Base-by-base conservation (phyloP, 2,888 invertebrate genomes). In the Eumerus sabulonum region DNA sequence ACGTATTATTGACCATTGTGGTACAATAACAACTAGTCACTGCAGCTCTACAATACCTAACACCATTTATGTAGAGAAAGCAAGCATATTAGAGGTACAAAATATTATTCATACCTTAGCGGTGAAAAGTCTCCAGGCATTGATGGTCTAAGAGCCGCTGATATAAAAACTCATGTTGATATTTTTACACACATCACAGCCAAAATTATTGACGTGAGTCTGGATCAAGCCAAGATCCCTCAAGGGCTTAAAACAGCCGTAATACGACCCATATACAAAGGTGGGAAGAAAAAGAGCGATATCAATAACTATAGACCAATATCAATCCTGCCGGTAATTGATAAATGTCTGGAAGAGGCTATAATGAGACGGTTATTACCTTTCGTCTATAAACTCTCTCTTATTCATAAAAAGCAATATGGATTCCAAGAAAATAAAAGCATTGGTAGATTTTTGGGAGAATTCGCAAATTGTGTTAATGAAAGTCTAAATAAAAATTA, bases 141-240 rank as follows among this genome's bases (percentile, higher is more conserved):
- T 9, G 35, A 51, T 35, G 35, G 51, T 35, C 35, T 53, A 12
- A n/a, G 53, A 16, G 53, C 53, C 5, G 51, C 14, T 35, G 51
- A 51, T 36, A 51, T 51, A 1, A 36, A 13, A 51, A 38, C 7
- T 3, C 17, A 53, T 27, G 17, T 36, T 1, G 38, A 53, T 14
- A 53, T 53, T 1, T 53, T 16, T 53, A 14, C 53, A 3, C 48
- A 17, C 19, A 48, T 48, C 0, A 12, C n/a, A n/a, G 5, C n/a
- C 7, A 36, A 11, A n/a, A 11, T 40, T 11, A 40, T 40, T 5
- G 9, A 40, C n/a, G 3, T 3, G 40, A 40, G 40, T 40, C 40
- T 40, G 12, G 3, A 11, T 11, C 40, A 40, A 40, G 11, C 40
- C 3, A 40, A n/a, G 9, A 40, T 40, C n/a, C 40, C 40, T 11